Evolutionary conservation across 2,888 invertebrate genomes (phyloP).

Genomic region (Ommatoiulus sabulosus): DNA sequence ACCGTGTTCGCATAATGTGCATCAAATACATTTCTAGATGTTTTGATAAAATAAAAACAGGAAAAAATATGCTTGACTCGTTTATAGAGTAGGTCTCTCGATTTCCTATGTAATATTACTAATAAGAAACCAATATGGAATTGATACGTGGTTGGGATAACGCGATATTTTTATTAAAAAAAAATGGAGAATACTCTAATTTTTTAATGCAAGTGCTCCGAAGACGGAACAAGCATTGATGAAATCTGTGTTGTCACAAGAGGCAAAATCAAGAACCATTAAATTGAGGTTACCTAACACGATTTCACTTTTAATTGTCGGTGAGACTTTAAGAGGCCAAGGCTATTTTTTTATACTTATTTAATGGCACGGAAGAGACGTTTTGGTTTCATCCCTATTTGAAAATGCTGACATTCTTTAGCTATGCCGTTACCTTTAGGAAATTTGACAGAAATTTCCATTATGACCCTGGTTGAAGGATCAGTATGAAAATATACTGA

Average conservation of each 20-base stretch:
- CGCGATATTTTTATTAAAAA: not conserved
- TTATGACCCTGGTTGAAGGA: too few relatives aligned
- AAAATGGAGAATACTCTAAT: not conserved
- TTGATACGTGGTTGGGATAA: too few relatives aligned
- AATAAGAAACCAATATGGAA: too few relatives aligned
- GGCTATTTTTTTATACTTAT: not conserved
- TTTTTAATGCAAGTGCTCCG: not conserved
- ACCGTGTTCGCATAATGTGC: too few relatives aligned
- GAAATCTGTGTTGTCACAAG: not conserved
- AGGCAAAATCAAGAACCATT: not conserved
- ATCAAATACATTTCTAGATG: too few relatives aligned
- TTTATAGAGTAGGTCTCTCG: too few relatives aligned
- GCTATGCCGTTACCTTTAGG: not conserved
- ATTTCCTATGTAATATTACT: too few relatives aligned
- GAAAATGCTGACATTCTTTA: not conserved
- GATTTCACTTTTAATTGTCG: not conserved
- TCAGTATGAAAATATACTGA: too few relatives aligned
- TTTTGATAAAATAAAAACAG: too few relatives aligned
- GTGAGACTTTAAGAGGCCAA: not conserved
- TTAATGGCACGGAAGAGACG: not conserved
- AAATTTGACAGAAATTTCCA: not conserved
- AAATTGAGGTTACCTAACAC: conserved; percentile 15
- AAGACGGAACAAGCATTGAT: not conserved
- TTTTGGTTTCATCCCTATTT: not conserved
- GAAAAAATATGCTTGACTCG: too few relatives aligned